Conservation (phyloP, 1,140 invertebrate species). For the Drosophila elegans region DNA sequence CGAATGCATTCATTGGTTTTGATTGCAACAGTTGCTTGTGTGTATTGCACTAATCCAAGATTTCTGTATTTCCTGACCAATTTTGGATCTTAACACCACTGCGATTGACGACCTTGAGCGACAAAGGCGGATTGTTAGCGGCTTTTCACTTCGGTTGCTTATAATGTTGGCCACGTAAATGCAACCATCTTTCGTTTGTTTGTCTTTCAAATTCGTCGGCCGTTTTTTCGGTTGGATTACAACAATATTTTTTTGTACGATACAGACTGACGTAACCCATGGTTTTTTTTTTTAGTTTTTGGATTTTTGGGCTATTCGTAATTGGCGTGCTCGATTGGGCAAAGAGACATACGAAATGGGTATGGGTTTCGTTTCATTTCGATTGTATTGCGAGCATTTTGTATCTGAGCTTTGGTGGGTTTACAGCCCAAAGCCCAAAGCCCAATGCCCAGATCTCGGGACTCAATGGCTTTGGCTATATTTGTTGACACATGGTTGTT, state of each 20-base stretch:
- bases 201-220: conserved; percentile 52
- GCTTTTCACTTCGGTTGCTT: conserved; percentile 19
- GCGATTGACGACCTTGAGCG: conserved; percentile 55
- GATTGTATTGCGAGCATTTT: conserved; percentile 35
- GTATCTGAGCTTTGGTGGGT: conserved; percentile 20
- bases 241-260: conserved; percentile 42
- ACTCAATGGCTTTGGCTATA: conserved; percentile 10
- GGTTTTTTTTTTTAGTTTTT: conserved; percentile 18
- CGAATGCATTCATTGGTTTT: background rate
- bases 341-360: conserved; percentile 62
- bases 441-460: conserved; percentile 33
- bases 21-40: conserved; percentile 10
- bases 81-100: conserved; percentile 13
- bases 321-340: conserved; percentile 75
- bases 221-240: conserved; percentile 36
- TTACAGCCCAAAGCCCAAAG: too few relatives aligned
- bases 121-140: conserved; percentile 7
- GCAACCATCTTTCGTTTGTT: conserved; percentile 43
- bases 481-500: conserved; percentile 45
- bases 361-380: conserved; percentile 35
- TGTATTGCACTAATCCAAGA: conserved; percentile 6
- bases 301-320: conserved; percentile 48
- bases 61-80: background rate
- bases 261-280: conserved; percentile 41
- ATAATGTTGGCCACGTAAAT: conserved; percentile 58